Evolutionary conservation across 2,888 invertebrate genomes (phyloP).

Genomic region (Plemyria rubiginata): DNA sequence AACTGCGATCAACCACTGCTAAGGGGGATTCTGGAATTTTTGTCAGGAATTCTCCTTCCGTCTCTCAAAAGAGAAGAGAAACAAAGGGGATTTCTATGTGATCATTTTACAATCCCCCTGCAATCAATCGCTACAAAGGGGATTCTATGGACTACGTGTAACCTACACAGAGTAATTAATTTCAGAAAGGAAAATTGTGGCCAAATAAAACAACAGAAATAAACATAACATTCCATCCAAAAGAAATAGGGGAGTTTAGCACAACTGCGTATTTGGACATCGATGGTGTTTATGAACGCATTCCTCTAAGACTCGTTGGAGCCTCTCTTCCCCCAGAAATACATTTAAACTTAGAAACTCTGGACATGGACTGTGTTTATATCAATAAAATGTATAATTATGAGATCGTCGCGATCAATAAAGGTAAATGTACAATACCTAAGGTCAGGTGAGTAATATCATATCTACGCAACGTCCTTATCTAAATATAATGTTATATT

Average conservation of each 20-base stretch:
- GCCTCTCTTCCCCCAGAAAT: conserved; percentile 85
- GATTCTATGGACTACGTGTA: background rate
- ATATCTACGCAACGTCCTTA: conserved; percentile 5
- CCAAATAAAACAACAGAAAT: conserved; percentile 82
- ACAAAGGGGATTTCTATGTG: too few species aligned
- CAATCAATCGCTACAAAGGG: too few species aligned
- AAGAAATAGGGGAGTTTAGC: conserved; percentile 76
- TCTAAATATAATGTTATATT: conserved; percentile 31
- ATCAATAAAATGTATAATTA: conserved; percentile 85
- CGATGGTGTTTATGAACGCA: conserved; percentile 80
- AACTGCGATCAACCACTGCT: too few species aligned
- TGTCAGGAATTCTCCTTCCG: too few species aligned
- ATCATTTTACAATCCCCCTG: too few species aligned
- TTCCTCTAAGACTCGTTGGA: conserved; percentile 81
- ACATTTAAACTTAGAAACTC: conserved; percentile 80
- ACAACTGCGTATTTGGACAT: conserved; percentile 85
- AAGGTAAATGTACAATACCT: conserved; percentile 66
- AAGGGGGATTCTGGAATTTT: too few species aligned
- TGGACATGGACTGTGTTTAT: conserved; percentile 85
- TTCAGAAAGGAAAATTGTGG: conserved; percentile 85
- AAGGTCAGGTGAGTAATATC: background rate
- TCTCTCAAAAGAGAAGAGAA: too few species aligned
- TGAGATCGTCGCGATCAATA: conserved; percentile 85
- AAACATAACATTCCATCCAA: conserved; percentile 83
- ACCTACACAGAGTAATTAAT: background rate